Conservation (phyloP, 2,888 invertebrate genomes). For the Chrysotoxum bicinctum region DNA sequence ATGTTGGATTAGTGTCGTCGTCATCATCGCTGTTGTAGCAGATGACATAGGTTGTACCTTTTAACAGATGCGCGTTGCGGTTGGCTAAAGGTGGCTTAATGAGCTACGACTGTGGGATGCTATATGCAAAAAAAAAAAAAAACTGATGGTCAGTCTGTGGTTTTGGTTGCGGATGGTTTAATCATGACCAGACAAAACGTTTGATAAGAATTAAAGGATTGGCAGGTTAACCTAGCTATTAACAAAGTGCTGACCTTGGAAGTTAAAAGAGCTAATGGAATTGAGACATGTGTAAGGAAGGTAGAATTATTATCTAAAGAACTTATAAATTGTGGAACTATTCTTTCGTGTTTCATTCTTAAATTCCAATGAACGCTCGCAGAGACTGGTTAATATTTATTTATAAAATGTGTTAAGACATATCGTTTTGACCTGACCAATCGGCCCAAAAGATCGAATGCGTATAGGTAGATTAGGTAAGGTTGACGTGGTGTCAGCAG, state of each 20-base stretch:
- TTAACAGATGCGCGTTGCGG: conserved; percentile 11
- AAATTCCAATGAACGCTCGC: too few relatives aligned
- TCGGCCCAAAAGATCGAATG: too few relatives aligned
- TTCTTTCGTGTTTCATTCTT: too few relatives aligned
- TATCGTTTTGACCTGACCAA: too few relatives aligned
- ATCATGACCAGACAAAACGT: conserved; percentile 39
- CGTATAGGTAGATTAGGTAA: too few relatives aligned
- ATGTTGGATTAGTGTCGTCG: conserved; percentile 33
- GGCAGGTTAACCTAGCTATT: not conserved
- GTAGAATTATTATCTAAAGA: not conserved
- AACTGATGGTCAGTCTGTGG: not conserved
- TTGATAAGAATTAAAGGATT: conserved; percentile 29
- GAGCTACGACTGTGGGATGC: not conserved
- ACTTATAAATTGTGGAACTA: not conserved
- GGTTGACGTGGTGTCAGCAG: too few relatives aligned
- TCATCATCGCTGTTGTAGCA: conserved; percentile 34
- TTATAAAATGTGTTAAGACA: too few relatives aligned
- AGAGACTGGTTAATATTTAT: too few relatives aligned
- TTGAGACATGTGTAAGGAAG: not conserved
- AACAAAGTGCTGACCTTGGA: not conserved
- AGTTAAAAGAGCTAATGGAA: not conserved
- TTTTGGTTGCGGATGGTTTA: conserved; percentile 18
- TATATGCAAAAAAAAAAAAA: not conserved
- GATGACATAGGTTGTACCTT: conserved; percentile 44
- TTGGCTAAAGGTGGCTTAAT: not conserved